Evolutionary conservation across 2,113 vertebrate genomes (phyloP).

Genomic region (Strix aluco): DNA sequence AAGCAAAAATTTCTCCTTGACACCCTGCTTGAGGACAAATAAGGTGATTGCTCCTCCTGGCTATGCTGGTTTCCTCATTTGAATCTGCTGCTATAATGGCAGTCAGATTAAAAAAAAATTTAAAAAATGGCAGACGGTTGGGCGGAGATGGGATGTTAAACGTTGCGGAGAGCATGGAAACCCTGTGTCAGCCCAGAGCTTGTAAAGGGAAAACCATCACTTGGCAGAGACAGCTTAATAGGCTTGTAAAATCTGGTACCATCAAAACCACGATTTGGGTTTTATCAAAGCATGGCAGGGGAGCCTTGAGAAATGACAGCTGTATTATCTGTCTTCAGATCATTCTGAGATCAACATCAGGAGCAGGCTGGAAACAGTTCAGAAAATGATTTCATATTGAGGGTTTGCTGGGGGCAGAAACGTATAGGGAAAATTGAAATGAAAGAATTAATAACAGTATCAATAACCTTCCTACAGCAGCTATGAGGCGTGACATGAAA

Average conservation of each 20-base stretch:
- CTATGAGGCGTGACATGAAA: slow-evolving; percentile 4
- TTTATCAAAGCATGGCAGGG: slow-evolving; percentile 54
- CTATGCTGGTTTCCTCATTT: neutral
- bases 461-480: slow-evolving; percentile 18
- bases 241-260: slow-evolving; percentile 58
- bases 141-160: neutral
- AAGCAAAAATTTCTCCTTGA: neutral
- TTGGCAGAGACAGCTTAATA: slow-evolving; percentile 58
- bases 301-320: slow-evolving; percentile 60
- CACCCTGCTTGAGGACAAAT: neutral
- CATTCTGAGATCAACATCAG: slow-evolving; percentile 12
- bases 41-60: neutral
- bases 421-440: slow-evolving; percentile 20
- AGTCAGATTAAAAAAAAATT: neutral
- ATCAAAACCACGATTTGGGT: slow-evolving; percentile 42
- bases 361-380: slow-evolving; percentile 32
- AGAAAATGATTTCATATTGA: slow-evolving; percentile 24
- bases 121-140: neutral
- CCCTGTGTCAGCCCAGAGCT: slow-evolving; percentile 10
- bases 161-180: neutral
- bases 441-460: slow-evolving; percentile 61
- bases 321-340: slow-evolving; percentile 54
- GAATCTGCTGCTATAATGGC: neutral
- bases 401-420: slow-evolving; percentile 50
- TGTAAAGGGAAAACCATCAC: slow-evolving; percentile 31